A percentile compares a stretch with the other conserved stretches of the same genome.
These are phyloP conservation scores for Boloria selene DNA, from an alignment of 2,888 invertebrate species.

Conservation along the genomic window DNA sequence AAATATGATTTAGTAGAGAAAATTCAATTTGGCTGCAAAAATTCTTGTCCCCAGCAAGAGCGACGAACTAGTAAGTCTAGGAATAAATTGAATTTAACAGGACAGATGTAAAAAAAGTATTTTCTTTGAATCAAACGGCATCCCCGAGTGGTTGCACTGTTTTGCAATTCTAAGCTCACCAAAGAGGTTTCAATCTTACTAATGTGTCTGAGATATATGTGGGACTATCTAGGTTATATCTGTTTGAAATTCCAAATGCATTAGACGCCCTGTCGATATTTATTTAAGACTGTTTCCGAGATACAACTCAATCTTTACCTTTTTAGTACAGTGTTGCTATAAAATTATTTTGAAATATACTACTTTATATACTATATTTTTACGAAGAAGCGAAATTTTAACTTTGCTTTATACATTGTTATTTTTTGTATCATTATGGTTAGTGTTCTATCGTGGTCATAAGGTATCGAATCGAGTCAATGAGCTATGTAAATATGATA, in stretches of 20 bases:
- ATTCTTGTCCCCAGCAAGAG: constrained; percentile 13
- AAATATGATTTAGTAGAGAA: constrained; percentile 21
- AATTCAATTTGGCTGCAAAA: constrained; percentile 31
- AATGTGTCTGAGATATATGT: constrained; percentile 64
- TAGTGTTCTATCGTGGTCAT: too few species aligned
- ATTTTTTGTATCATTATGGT: too few species aligned
- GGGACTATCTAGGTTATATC: constrained; percentile 33
- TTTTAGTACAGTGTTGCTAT: constrained; percentile 7
- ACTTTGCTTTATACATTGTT: too few species aligned
- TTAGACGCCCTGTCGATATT: constrained; percentile 31
- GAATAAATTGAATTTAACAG: constrained; percentile 39
- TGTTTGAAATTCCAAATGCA: constrained; percentile 36
- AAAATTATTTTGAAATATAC: not conserved
- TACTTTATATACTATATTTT: too few species aligned
- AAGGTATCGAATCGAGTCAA: too few species aligned
- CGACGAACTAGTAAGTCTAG: constrained; percentile 32
- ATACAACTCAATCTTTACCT: constrained; percentile 14
- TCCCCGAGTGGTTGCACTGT: constrained; percentile 66
- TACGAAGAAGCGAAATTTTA: too few species aligned
- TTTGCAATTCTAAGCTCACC: constrained; percentile 77
- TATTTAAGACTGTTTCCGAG: constrained; percentile 25
- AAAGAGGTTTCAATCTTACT: constrained; percentile 77
- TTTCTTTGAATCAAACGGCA: constrained; percentile 69
- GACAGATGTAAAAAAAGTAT: constrained; percentile 36
- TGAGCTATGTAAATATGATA: too few species aligned